Base-by-base conservation (phyloP, 2,797 vertebrate species). In the Eutrigla gurnardus region DNA sequence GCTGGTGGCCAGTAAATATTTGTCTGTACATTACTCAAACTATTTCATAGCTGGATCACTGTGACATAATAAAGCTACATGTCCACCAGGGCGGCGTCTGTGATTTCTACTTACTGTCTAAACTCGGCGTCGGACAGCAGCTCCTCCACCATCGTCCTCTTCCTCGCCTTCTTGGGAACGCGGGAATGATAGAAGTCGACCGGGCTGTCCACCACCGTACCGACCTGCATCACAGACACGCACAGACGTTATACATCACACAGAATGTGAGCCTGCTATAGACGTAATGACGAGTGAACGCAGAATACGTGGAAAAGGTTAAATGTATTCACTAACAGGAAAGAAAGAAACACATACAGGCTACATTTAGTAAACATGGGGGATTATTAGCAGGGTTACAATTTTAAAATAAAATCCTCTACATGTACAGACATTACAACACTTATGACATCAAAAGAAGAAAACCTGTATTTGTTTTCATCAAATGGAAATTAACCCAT, bases 61-160 rank as follows among this genome's bases (percentile, higher is more conserved):
- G 46, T 39, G 52, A 47, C 15, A 9, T 33, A 12, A 47, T 39
- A 12, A 52, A 69, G 2, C 18, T 36, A 53, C 10, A 59, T 46
- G 14, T 47, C 5, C 39, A 15, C 5, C 6, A 32, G 11, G 0
- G 4, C 0, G n/a, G 17, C 11, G 18, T 65, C 2, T 58, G 5
- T 36, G 17, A n/a, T 55, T 57, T 70, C 1, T 13, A 86, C 93
- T 88, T 95, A 98, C 98, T 96, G 97, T 92, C 97, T 97, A 80
- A 99, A 99, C 75, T 99, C 96, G 1, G 97, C 96, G 71, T 99
- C 98, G 5, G 95, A 94, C 61, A 99, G 92, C 82, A 99, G 88
- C 90, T 99, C 98, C 85, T 98, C 97, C 88, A 99, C 97, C 86
- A 99, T 97, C 9, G 97, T 99, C 78, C 95, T 96, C 91, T 99